phyloP scores from a whole-genome alignment of 1,140 invertebrate genomes.

The Vanessa tameamea region DNA sequence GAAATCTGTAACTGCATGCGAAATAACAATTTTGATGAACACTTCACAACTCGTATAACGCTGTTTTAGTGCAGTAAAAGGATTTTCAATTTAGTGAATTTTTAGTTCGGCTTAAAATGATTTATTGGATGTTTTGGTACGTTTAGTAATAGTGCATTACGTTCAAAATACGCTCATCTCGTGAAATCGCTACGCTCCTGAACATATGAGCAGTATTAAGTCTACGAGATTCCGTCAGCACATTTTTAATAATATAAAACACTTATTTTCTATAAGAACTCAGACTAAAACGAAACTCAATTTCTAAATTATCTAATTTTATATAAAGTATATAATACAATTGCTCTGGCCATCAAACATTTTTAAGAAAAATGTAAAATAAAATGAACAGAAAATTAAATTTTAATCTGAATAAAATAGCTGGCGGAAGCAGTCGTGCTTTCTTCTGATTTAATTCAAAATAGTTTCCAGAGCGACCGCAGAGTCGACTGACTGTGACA shows the following conservation, averaged over 20 bases:
- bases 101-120: constrained; percentile 51
- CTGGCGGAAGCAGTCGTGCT: constrained; percentile 6
- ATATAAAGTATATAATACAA: neutral
- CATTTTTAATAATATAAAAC: too few relatives aligned
- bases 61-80: constrained; percentile 46
- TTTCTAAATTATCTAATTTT: too few relatives aligned
- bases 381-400: neutral
- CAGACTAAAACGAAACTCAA: too few relatives aligned
- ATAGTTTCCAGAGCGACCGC: constrained; percentile 22
- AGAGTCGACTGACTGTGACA: constrained; percentile 31
- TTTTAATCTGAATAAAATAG: constrained; percentile 18
- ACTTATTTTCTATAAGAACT: neutral
- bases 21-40: constrained; percentile 60
- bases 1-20: constrained; percentile 52
- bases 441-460: constrained; percentile 35
- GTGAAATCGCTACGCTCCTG: constrained; percentile 5
- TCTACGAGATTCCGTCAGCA: too few relatives aligned
- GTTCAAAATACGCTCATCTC: neutral
- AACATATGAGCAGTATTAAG: neutral
- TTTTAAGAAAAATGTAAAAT: neutral
- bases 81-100: constrained; percentile 59
- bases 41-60: constrained; percentile 49
- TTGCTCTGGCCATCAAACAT: too few relatives aligned
- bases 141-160: constrained; percentile 8
- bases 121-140: constrained; percentile 43